phyloP scores from a whole-genome alignment of 2,797 vertebrate genomes.

The Fistularia commersonii region DNA sequence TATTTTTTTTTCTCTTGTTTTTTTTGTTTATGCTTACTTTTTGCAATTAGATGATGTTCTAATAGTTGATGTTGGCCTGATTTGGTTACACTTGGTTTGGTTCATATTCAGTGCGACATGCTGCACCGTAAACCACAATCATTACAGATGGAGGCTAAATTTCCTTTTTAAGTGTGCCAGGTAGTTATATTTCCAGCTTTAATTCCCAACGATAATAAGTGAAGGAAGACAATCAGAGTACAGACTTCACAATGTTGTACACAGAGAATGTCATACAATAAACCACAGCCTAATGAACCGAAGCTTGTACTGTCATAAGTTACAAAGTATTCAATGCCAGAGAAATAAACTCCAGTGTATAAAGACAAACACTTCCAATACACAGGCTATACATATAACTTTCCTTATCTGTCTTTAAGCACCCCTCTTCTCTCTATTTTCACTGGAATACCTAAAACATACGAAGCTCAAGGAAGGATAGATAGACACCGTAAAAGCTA shows the following conservation, averaged over 20 bases:
- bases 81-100: too few relatives aligned
- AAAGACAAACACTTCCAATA: too few relatives aligned
- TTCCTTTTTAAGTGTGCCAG: constrained; percentile 41
- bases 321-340: constrained; percentile 25
- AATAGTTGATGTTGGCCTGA: too few relatives aligned
- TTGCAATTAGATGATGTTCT: too few relatives aligned
- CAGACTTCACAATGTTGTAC: constrained; percentile 51
- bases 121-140: constrained; percentile 11
- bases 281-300: constrained; percentile 35
- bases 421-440: too few relatives aligned
- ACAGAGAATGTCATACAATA: constrained; percentile 27
- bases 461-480: constrained; percentile 1
- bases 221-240: constrained; percentile 47
- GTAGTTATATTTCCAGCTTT: constrained; percentile 38
- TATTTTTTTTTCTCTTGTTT: too few relatives aligned
- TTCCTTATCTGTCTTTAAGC: too few relatives aligned
- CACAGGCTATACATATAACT: too few relatives aligned
- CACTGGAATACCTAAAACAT: background rate
- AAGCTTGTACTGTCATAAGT: constrained; percentile 23
- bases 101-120: constrained; percentile 29
- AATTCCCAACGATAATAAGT: constrained; percentile 50
- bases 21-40: too few relatives aligned
- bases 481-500: constrained; percentile 30
- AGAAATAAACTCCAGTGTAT: constrained; percentile 19
- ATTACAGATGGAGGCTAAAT: constrained; percentile 36